Evolutionary conservation across 2,888 invertebrate species (phyloP).

Genomic region (Apamea crenata): DNA sequence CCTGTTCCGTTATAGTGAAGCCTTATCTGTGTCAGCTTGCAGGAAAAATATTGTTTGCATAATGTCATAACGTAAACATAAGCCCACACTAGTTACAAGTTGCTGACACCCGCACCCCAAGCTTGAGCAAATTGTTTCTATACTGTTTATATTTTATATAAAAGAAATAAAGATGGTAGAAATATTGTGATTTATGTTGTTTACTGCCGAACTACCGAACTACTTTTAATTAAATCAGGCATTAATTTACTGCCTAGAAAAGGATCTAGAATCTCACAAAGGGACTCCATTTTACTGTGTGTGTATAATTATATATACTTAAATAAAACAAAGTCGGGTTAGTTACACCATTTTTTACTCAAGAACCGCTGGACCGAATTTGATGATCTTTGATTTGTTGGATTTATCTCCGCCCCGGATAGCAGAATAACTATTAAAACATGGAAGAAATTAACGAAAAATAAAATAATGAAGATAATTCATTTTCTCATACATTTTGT

Average conservation of each 20-base stretch:
- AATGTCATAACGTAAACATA: conserved; percentile 20
- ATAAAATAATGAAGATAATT: no score
- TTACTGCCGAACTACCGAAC: neutral
- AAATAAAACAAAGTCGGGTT: no score
- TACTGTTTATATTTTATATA: neutral
- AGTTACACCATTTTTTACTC: no score
- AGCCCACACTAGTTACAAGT: conserved; percentile 11
- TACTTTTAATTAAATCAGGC: neutral
- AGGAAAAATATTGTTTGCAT: conserved; percentile 17
- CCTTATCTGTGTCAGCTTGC: conserved; percentile 28
- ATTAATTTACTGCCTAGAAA: neutral
- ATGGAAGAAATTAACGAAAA: no score
- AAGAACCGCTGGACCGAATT: no score
- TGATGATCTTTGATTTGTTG: no score
- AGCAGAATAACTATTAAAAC: no score
- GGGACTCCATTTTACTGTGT: neutral
- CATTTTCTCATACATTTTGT: no score
- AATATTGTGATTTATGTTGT: no score
- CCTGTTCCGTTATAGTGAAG: neutral
- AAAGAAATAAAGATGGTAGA: no score
- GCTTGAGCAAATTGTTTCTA: conserved; percentile 5
- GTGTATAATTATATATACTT: neutral
- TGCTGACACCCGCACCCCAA: conserved; percentile 5
- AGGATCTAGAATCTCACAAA: neutral
- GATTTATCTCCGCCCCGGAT: no score